Evolutionary conservation across 1,140 invertebrate species (phyloP), one percentile per base, ranked within the genome.

Genomic region (Adelges cooleyi): DNA sequence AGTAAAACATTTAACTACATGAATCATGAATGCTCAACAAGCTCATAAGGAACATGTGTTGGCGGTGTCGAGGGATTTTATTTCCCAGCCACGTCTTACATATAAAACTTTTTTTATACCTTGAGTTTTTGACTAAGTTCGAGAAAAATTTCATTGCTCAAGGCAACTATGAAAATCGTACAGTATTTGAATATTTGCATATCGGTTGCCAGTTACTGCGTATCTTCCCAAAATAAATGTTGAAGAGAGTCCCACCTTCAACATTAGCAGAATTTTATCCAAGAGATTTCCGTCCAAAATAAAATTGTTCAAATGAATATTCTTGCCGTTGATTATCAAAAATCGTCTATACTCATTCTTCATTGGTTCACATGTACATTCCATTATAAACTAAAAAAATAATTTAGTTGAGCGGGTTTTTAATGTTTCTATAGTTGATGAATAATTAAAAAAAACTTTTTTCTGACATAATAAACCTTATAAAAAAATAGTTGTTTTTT

Each of bases 181-280:
- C 95, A 59, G 92, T 99, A 46, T 99, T 98, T 77, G 97, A 99
- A 76, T 99, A 96, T 4, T 81, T 99, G 71, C 96, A 99, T 77
- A 95, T 99, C 76, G 97, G 97, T 69, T 99, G 97, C 97, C 94
- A 99, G 76, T 77, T 99, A 69, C 82, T 99, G 25, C 93, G 97
- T 84, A 99, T 99, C 77, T 99, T 99, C 91, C 96, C 95, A 69
- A 98, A 98, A 81, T 96, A 99, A 78, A 99, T 99, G 95, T 82
- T 99, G 68, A 99, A 99, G 76, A 86, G 97, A 84, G 99, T 99
- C 75, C 96, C 96, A 23, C 90, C 92, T 40, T 84, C 82, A 66
- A 94, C 86, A 42, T 82, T 99, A 70, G 93, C 93, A n/a, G 96
- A 99, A 79, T 99, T 96, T 81, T 99, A 99, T 78, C 95, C 95